A percentile compares a stretch with the other conserved stretches of the same genome.
Conservation (phyloP, 2,888 invertebrate species). For the Heliconius charithonia region DNA sequence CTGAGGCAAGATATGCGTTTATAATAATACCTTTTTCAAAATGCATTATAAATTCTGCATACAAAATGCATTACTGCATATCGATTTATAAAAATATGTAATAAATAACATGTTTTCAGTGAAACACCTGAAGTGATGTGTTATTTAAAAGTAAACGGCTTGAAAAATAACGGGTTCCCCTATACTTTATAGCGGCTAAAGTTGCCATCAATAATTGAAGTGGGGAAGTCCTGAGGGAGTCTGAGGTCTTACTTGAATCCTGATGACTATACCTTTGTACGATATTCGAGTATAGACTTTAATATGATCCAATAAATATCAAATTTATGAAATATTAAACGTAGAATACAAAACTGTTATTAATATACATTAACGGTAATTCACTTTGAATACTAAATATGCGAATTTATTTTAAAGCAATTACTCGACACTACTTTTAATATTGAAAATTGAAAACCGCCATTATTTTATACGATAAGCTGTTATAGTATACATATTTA, state of each 20-base stretch:
- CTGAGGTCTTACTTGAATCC: conserved; percentile 65
- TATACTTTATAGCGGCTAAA: conserved; percentile 80
- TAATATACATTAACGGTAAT: conserved; percentile 30
- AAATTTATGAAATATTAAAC: conserved; percentile 21
- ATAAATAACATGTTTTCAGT: conserved; percentile 43
- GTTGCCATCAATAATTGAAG: conserved; percentile 83
- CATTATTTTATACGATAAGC: conserved; percentile 15
- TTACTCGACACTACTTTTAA: conserved; percentile 22
- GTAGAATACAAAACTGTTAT: conserved; percentile 22
- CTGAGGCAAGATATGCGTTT: conserved; percentile 3
- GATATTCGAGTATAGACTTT: conserved; percentile 31
- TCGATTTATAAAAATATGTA: conserved; percentile 31
- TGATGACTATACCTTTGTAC: conserved; percentile 41
- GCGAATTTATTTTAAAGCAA: too few species aligned
- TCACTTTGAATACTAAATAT: conserved; percentile 35
- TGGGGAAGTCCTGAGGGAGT: conserved; percentile 68
- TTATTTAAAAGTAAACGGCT: conserved; percentile 69
- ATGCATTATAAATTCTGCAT: conserved; percentile 35
- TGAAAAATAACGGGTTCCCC: conserved; percentile 72
- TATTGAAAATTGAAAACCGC: conserved; percentile 23
- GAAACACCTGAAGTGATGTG: conserved; percentile 40
- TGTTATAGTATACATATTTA: neutral
- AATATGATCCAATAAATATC: conserved; percentile 23
- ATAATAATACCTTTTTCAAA: conserved; percentile 25
- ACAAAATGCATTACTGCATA: conserved; percentile 35